Base-by-base conservation (phyloP, 2,888 invertebrate genomes). In the Yponomeuta cagnagella region DNA sequence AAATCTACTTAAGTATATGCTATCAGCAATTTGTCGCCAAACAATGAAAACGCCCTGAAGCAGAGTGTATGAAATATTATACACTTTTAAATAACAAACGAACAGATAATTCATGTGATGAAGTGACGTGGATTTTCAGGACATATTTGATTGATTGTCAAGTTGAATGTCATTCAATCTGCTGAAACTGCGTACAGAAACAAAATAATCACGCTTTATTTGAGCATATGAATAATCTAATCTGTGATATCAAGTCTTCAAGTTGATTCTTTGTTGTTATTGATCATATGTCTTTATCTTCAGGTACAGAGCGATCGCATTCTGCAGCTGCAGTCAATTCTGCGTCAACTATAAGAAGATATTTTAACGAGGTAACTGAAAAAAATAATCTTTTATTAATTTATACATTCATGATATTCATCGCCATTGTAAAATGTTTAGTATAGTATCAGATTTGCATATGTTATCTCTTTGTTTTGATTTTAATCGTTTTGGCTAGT, bases 251-350 rank as follows among this genome's bases (percentile, higher is more conserved):
- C 15, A 58, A 58, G 52, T 12, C 52, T 58, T 15, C 52, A 15
- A 58, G 12, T 58, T 58, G 52, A 58, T 58, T 12, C 12, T 15
- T 15, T 58, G 52, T 58, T 58, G 52, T 58, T 58, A 58, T 58
- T 58, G 52, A 15, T 58, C 52, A 5, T 70, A 70, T 73, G 70
- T 73, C 30, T 64, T 73, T 68, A 68, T 70, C 31, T 3, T 69
- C 71, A 72, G 48, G 69, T 72, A 23, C 30, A 37, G 31, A 10
- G 48, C 31, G 37, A 30, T 30, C 64, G 64, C 64, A 23, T 30
- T 64, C 8, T 31, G 30, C 30, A 64, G 64, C 64, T 64, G 6
- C 64, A 23, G 10, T 31, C 8, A 64, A 64, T 31, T 64, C 64
- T 10, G 64, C 10, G 1, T 23, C 10, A 23, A 30, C 64, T 2